Conservation (phyloP, 1,140 invertebrate genomes). For the Dysdera silvatica region DNA sequence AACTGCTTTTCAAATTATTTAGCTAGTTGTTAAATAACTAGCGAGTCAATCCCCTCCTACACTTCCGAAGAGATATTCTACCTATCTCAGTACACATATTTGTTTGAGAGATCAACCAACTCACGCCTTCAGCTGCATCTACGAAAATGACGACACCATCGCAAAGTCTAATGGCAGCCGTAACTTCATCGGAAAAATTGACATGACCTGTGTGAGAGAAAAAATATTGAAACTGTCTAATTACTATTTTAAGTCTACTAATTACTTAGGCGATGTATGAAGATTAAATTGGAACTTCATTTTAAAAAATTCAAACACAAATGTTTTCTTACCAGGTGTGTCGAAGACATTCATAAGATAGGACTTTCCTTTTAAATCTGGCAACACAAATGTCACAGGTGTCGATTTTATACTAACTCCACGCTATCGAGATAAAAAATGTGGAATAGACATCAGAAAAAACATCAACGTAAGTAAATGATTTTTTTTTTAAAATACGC, state of each 20-base stretch:
- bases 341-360: conserved; percentile 95
- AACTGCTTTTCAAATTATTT: too few relatives aligned
- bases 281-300: too few relatives aligned
- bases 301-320: too few relatives aligned
- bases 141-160: conserved; percentile 97
- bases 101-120: too few relatives aligned
- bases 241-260: too few relatives aligned
- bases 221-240: too few relatives aligned
- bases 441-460: neutral
- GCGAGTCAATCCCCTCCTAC: too few relatives aligned
- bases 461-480: neutral
- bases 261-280: too few relatives aligned
- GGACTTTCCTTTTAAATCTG: conserved; percentile 83
- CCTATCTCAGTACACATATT: too few relatives aligned
- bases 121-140: conserved; percentile 92
- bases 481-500: neutral
- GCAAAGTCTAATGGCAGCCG: conserved; percentile 88
- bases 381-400: conserved; percentile 87
- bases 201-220: conserved; percentile 62
- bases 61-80: too few relatives aligned
- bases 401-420: conserved; percentile 95
- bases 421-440: conserved; percentile 44
- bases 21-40: too few relatives aligned
- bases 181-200: conserved; percentile 99
- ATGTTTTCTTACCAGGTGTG: conserved; percentile 66